phyloP scores from a whole-genome alignment of 2,113 vertebrate species.

The Aspiorhynchus laticeps region DNA sequence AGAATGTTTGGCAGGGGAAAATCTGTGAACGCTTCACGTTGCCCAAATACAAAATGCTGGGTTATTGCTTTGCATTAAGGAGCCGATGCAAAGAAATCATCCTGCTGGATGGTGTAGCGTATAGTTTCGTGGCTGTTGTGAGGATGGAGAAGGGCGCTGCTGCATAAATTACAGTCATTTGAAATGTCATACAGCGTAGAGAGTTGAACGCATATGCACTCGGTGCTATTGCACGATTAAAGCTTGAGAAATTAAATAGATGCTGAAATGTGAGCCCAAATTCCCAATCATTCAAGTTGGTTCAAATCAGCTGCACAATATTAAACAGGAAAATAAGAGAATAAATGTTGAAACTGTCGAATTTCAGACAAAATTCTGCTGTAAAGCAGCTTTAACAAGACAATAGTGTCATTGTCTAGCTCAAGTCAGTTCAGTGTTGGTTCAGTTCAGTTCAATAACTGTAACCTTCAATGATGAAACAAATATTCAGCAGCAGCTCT shows the following conservation, averaged over 20 bases:
- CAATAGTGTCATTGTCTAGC: neutral
- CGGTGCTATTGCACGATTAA: neutral
- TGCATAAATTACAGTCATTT: slow-evolving; percentile 3
- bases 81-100: neutral
- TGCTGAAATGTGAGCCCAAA: neutral
- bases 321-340: neutral
- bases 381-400: neutral
- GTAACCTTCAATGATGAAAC: no score
- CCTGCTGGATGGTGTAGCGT: slow-evolving; percentile 3
- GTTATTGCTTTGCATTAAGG: slow-evolving; percentile 42
- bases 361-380: neutral
- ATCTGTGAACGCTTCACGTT: slow-evolving; percentile 33
- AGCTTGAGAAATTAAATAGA: neutral
- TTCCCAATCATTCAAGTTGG: neutral
- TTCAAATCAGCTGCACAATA: neutral
- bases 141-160: slow-evolving; percentile 23
- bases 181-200: slow-evolving; percentile 28
- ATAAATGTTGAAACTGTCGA: neutral
- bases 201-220: neutral
- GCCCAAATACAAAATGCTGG: slow-evolving; percentile 31
- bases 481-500: no score
- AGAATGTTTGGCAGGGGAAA: slow-evolving; percentile 51
- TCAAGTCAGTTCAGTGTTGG: no score
- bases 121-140: slow-evolving; percentile 8
- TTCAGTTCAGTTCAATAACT: no score